These are phyloP conservation scores for Ophioninae sp. DNA, from an alignment of 2,888 invertebrate genomes.

Conservation along the genomic window DNA sequence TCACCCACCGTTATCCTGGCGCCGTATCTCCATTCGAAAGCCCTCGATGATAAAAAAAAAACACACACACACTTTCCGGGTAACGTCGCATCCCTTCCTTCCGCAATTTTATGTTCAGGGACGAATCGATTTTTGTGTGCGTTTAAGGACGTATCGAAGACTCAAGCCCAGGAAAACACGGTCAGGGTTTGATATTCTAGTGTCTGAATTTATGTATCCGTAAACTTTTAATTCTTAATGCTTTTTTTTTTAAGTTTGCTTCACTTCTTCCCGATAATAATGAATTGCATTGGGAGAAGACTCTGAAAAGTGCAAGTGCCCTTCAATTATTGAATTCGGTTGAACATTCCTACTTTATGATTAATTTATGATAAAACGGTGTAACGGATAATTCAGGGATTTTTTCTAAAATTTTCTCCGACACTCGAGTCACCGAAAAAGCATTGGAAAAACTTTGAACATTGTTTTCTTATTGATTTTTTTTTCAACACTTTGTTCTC, in stretches of 20 bases:
- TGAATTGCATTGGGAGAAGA: not conserved
- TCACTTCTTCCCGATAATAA: not conserved
- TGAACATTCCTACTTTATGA: not conserved
- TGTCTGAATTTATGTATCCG: not conserved
- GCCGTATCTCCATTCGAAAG: slow-evolving; percentile 1
- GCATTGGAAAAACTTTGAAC: not conserved
- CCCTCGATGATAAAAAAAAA: slow-evolving; percentile 5
- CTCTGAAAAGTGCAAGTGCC: not conserved
- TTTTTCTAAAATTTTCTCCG: not conserved
- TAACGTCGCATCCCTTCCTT: not conserved
- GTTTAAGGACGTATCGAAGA: not conserved
- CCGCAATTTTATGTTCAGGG: not conserved
- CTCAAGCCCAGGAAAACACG: not conserved
- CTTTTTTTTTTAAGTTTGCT: not conserved
- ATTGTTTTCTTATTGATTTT: not conserved
- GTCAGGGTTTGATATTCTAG: not conserved
- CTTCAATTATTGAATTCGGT: too few species aligned
- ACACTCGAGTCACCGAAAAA: not conserved
- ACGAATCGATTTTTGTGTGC: not conserved
- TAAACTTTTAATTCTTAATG: too few species aligned
- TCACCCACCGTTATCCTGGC: slow-evolving; percentile 28
- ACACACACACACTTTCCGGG: not conserved
- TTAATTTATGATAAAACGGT: not conserved
- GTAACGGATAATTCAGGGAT: not conserved
- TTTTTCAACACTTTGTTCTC: not conserved